Percentiles rank a stretch among this genome's conserved stretches.
These are phyloP conservation scores for Sarcophaga carnaria DNA, from an alignment of 2,888 invertebrate genomes.

Conservation along the genomic window DNA sequence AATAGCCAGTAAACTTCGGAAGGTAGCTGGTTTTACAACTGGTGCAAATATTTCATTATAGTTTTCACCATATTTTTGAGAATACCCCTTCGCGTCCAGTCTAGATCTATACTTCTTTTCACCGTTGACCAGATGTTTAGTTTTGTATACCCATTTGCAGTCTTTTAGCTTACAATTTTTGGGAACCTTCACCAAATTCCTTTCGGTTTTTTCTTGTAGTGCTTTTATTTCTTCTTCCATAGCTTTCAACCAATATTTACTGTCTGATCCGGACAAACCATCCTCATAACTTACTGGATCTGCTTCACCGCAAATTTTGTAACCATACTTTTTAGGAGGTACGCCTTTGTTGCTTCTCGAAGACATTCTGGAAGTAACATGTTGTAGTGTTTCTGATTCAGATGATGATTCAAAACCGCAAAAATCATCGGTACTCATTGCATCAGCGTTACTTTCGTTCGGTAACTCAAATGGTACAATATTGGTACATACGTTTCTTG, in stretches of 20 bases:
- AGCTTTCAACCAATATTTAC: slow-evolving; percentile 21
- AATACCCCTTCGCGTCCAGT: no score
- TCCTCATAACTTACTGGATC: slow-evolving; percentile 37
- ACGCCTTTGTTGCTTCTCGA: slow-evolving; percentile 36
- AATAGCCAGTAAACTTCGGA: background rate
- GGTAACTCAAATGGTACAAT: no score
- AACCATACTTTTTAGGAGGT: slow-evolving; percentile 32
- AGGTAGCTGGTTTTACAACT: background rate
- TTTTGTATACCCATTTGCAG: slow-evolving; percentile 54
- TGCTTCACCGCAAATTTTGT: slow-evolving; percentile 10
- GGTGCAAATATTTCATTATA: slow-evolving; percentile 41
- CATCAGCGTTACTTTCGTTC: background rate
- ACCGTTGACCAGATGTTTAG: slow-evolving; percentile 14
- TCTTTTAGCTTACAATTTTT: slow-evolving; percentile 17
- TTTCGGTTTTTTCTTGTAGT: slow-evolving; percentile 22
- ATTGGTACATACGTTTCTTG: no score
- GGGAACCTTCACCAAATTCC: slow-evolving; percentile 20
- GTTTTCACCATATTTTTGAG: no score
- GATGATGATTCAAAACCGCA: slow-evolving; percentile 22
- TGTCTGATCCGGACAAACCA: slow-evolving; percentile 30
- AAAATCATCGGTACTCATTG: background rate
- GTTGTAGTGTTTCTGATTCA: background rate
- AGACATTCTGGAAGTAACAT: slow-evolving; percentile 15
- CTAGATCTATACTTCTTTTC: background rate
- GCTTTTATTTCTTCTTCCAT: slow-evolving; percentile 37